phyloP scores from a whole-genome alignment of 2,888 invertebrate species.

The Sialis lutaria region DNA sequence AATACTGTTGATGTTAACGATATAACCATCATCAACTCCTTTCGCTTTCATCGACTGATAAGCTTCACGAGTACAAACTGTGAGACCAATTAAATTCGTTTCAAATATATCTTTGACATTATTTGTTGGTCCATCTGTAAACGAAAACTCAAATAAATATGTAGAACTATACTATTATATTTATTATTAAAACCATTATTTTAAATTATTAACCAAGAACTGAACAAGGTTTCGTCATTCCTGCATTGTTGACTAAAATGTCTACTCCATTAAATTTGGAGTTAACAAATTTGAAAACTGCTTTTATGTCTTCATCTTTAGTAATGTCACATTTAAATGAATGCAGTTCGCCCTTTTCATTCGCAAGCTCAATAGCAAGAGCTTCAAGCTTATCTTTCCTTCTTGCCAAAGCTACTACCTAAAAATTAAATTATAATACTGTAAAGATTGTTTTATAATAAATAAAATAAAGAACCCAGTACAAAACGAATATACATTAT shows the following conservation, averaged over 20 bases:
- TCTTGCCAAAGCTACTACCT: background rate
- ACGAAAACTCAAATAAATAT: background rate
- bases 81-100: conserved; percentile 10
- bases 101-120: conserved; percentile 8
- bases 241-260: background rate
- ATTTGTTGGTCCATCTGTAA: background rate
- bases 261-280: background rate
- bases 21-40: conserved; percentile 10
- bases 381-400: background rate
- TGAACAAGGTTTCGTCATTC: background rate
- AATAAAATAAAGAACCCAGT: too few species aligned
- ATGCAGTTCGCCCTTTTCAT: background rate
- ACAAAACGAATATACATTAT: too few species aligned
- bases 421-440: background rate
- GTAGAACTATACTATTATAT: too few species aligned
- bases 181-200: too few species aligned
- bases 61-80: conserved; percentile 9
- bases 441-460: too few species aligned
- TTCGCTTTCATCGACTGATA: conserved; percentile 10
- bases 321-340: background rate
- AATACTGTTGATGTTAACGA: conserved; percentile 12
- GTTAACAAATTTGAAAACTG: background rate
- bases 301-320: background rate
- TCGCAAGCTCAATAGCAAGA: background rate
- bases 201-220: background rate